phyloP scores from a whole-genome alignment of 2,888 invertebrate genomes.

The Phania funesta region DNA sequence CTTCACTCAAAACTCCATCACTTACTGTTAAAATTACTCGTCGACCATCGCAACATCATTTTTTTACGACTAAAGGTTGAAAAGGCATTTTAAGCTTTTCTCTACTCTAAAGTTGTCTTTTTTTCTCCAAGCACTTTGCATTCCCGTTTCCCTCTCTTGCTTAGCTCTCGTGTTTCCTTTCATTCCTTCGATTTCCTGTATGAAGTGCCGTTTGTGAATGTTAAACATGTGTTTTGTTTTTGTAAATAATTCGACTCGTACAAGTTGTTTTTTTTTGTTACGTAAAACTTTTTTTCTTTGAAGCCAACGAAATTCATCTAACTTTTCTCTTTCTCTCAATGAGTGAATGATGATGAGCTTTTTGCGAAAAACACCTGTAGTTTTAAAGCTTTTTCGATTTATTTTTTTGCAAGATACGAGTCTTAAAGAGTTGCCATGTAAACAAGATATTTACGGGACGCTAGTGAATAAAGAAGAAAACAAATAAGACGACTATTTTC shows the following conservation, averaged over 20 bases:
- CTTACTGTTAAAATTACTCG: conserved; percentile 73
- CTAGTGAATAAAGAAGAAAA: not conserved
- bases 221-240: conserved; percentile 38
- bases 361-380: conserved; percentile 61
- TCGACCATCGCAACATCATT: conserved; percentile 58
- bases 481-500: no score
- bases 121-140: not conserved
- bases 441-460: not conserved
- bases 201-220: not conserved
- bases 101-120: conserved; percentile 40
- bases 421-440: not conserved
- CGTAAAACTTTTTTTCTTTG: not conserved
- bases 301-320: conserved; percentile 36
- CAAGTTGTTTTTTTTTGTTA: conserved; percentile 60
- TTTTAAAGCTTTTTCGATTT: conserved; percentile 25
- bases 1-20: conserved; percentile 75
- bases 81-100: conserved; percentile 31
- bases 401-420: not conserved
- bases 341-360: not conserved
- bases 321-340: not conserved
- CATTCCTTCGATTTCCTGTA: not conserved
- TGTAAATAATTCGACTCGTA: conserved; percentile 57
- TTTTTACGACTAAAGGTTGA: conserved; percentile 14
- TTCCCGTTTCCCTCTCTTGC: not conserved
- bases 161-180: not conserved